Base-by-base conservation (phyloP, 2,888 invertebrate species). In the Branchellion lobata region DNA sequence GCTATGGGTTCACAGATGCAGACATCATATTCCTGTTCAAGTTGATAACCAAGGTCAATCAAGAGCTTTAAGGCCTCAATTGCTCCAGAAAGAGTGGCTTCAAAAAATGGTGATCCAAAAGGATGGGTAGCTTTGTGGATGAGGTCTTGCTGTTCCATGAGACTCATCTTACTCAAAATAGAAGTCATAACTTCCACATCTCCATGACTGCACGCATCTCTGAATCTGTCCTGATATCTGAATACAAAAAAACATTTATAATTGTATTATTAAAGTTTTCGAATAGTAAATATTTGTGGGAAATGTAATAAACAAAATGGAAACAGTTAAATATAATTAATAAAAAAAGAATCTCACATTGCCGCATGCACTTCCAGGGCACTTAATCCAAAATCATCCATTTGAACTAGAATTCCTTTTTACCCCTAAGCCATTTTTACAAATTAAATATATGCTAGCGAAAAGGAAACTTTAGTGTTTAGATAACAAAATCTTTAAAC, bases 21-120 rank as follows among this genome's bases (percentile, higher is more conserved):
- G 36, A 81, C 75, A 57, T 80, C 78, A 75, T 77, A 81, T 57
- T 81, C 80, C 40, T 74, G 75, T 61, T 81, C 81, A 11, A 81
- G 27, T 27, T 81, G 78, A 36, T 29, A 51, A 0, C 77, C 80
- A 5, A 34, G 21, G 1, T 74, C 68, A 11, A 77, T 24, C 24
- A 75, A 36, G 21, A 68, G 65, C 27, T 31, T 31, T 21, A 80
- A 21, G 36, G 53, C 72, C 11, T 72, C n/a, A 11, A 51, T 53
- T 69, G 72, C 57, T 33, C 51, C n/a, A 18, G 51, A 73, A 1
- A 81, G 11, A 31, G 81, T 78, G 61, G 81, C 81, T 24, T 81
- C 81, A 75, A 81, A 81, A 14, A 81, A 61, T 8, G 81, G 81
- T 0, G 81, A 73, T 5, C 81, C 81, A 11, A 75, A 81, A 27